Base-by-base conservation (phyloP, 2,113 vertebrate genomes). In the Halcyon malimbica region DNA sequence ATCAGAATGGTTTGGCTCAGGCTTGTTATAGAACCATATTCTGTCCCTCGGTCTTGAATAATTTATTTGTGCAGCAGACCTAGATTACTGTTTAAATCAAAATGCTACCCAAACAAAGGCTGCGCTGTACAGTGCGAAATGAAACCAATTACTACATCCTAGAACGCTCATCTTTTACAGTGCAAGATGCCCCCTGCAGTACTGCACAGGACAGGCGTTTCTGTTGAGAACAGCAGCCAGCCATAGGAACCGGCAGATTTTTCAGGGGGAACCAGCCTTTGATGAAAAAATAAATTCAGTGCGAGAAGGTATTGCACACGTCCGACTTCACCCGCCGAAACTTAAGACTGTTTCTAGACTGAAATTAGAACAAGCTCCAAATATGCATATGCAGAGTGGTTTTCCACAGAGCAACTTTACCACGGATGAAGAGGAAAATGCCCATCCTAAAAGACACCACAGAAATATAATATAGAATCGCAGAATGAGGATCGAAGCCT, bases 51-150 rank as follows among this genome's bases (percentile, higher is more conserved):
- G 81, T 91, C 95, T 69, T 97, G 92, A 96, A 96, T 97, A 95
- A 96, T 97, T 97, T 96, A 97, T 96, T 80, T 95, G 89, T 85
- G 91, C 54, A 1, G 93, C 94, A 94, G 91, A 82, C 83, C 91
- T 95, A 95, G 89, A 96, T 94, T 92, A 89, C 89, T 77, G 95
- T 96, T 96, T 96, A 97, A 97, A 97, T 97, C 89, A 97, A 94
- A 96, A 87, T 50, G 93, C 95, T 97, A 92, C 92, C 95, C 91
- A 96, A 97, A 96, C 95, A 96, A 96, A 97, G 93, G 91, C 96
- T 90, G 92, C 70, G 87, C 92, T 74, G 78, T 87, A 94, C 59
- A 69, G 84, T 88, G 92, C 84, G 74, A 96, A 96, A 96, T 96
- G 94, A 97, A 97, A 97, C 90, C 95, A 94, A 95, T 96, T 91